Base-by-base conservation (phyloP, 2,113 vertebrate species). In the Sitta europaea region DNA sequence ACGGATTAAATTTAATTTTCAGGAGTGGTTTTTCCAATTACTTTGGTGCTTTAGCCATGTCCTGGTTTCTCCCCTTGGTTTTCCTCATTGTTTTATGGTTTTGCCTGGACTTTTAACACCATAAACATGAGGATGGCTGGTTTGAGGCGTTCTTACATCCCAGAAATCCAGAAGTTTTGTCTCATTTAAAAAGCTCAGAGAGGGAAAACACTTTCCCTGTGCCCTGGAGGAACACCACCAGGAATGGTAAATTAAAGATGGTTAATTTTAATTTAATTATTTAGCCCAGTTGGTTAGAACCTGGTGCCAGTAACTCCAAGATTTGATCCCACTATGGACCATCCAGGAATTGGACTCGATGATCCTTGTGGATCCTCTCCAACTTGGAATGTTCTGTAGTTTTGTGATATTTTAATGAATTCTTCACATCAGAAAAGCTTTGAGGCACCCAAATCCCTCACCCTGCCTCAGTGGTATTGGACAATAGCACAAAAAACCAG, bases 261-360 rank as follows among this genome's bases (percentile, higher is more conserved):
- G 6, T 27, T 78, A 5, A 24, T 81, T 85, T 71, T 28, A 50
- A 58, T 33, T 59, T 48, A 29, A 35, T 43, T 1, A 2, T 33
- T 73, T 58, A 48, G 20, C 42, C 20, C 50, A 24, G 4, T 0
- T 50, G 16, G 17, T 16, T 43, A 20, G 42, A 65, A 14, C 12
- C 24, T n/a, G 29, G 28, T 40, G 29, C 70, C 40, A 24, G 10
- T 29, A 74, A 48, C 16, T 42, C 51, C 20, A n/a, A 35, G 17
- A 36, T 75, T 35, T 75, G 2, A 43, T 50, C 17, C 14, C 58
- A 1, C 6, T 29, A 9, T 31, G 42, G 19, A 25, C 1, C 29
- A 48, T 48, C 48, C 24, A n/a, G 24, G 42, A 48, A 8, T 3
- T 74, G 71, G 13, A 27, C 3, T 35, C 0, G 0, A 14, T 25